Base-by-base conservation (phyloP, 2,113 vertebrate genomes). In the Sorex fumeus region DNA sequence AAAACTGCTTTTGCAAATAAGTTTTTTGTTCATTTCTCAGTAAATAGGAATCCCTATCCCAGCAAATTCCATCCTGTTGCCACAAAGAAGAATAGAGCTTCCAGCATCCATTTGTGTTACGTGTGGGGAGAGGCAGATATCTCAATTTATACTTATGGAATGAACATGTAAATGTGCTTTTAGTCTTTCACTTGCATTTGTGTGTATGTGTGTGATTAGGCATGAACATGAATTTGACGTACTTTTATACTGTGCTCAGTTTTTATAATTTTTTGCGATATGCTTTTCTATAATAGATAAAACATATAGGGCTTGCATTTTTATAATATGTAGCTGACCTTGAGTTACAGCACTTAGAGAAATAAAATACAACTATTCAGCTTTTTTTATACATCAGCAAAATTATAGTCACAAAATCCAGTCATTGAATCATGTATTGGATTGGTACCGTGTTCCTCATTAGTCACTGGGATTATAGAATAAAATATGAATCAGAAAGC, bases 11-110 rank as follows among this genome's bases (percentile, higher is more conserved):
- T 77, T 93, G 12, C 66, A 79, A 57, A 23, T 86, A 89, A 88
- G 30, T 84, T 66, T 91, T 87, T 80, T 94, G n/a, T 92, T 92
- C 30, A 93, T 93, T 92, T 95, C 43, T 87, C 53, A 84, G 36
- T 92, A 87, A 79, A 75, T 86, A 84, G 60, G 57, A 91, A 87
- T 77, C 67, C 32, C 13, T 84, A 9, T 80, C 7, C 23, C 70
- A 85, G 50, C 60, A 57, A 53, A 88, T 53, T 79, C 15, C 21
- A 88, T 71, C 71, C 64, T 85, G 18, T 78, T 93, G 53, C 71
- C 72, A 47, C 40, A 82, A 90, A 87, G 64, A 88, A 88, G 28
- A 87, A 25, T 43, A 92, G 72, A 79, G 4, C 18, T 87, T 87
- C 36, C 70, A 88, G 32, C 32, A 79, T 79, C 82, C 40, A 23